Evolutionary conservation across 2,888 invertebrate genomes (phyloP).

Genomic region (Lycophotia porphyrea): DNA sequence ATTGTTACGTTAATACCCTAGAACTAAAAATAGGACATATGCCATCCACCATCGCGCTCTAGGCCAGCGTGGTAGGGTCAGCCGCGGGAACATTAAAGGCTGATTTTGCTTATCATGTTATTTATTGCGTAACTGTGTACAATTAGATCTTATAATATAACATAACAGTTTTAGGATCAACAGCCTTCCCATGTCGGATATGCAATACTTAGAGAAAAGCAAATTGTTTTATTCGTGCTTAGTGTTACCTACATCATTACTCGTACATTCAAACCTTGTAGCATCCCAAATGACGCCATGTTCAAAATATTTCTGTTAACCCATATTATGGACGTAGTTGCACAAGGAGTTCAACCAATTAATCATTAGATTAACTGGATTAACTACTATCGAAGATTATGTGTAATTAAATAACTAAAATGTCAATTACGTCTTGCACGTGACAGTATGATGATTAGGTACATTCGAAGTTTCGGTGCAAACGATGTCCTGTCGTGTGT

Average conservation of each 20-base stretch:
- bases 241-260: no score
- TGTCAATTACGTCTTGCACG: not conserved
- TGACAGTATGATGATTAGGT: not conserved
- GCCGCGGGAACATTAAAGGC: not conserved
- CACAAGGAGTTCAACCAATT: not conserved
- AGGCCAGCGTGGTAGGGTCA: not conserved
- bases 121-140: no score
- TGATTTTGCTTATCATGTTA: not conserved
- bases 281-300: not conserved
- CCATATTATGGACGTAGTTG: not conserved
- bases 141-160: no score
- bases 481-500: no score
- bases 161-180: no score
- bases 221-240: no score
- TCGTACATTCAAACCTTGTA: no score
- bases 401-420: constrained; percentile 11
- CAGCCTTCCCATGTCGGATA: no score
- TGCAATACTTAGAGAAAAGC: no score
- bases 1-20: no score
- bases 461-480: not conserved
- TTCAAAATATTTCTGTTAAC: not conserved
- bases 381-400: constrained; percentile 20
- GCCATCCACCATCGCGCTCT: not conserved
- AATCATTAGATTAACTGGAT: constrained; percentile 11
- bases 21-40: no score